phyloP scores from a whole-genome alignment of 1,140 invertebrate species.

The Apis laboriosa region DNA sequence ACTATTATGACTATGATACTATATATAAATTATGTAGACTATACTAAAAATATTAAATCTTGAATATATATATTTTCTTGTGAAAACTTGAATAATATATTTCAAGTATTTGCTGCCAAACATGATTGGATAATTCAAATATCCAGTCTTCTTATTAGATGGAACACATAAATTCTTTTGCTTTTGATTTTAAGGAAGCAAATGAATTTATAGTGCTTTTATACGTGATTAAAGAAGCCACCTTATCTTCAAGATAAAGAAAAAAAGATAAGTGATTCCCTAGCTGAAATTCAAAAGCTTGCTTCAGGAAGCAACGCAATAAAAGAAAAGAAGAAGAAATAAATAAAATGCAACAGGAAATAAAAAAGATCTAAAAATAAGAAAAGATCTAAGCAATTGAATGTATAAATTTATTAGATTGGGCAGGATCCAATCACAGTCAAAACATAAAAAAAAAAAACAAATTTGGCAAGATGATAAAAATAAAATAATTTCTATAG shows the following conservation, averaged over 20 bases:
- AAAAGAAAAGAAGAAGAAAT: slow-evolving; percentile 2
- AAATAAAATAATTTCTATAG: background rate
- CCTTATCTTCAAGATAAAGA: background rate
- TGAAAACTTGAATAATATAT: background rate
- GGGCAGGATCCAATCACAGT: slow-evolving; percentile 77
- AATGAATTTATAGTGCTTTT: background rate
- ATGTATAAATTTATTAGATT: slow-evolving; percentile 57
- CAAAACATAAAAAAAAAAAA: slow-evolving; percentile 9
- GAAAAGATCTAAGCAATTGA: background rate
- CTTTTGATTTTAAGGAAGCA: background rate
- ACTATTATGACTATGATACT: background rate
- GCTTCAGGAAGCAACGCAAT: slow-evolving; percentile 6
- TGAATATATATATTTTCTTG: background rate
- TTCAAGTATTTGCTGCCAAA: background rate
- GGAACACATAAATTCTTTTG: background rate
- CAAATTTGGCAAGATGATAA: slow-evolving; percentile 19
- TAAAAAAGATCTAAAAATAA: slow-evolving; percentile 33
- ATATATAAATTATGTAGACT: background rate
- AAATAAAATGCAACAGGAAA: background rate
- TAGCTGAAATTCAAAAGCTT: background rate
- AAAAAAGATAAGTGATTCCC: background rate
- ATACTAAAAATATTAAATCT: background rate
- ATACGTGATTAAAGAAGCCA: background rate
- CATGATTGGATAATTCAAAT: slow-evolving; percentile 13
- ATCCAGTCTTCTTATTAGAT: slow-evolving; percentile 19